Percentiles rank a stretch among this genome's conserved stretches.
These are phyloP conservation scores for Embiotoca jacksoni DNA, from an alignment of 2,113 vertebrate species.

Conservation along the genomic window DNA sequence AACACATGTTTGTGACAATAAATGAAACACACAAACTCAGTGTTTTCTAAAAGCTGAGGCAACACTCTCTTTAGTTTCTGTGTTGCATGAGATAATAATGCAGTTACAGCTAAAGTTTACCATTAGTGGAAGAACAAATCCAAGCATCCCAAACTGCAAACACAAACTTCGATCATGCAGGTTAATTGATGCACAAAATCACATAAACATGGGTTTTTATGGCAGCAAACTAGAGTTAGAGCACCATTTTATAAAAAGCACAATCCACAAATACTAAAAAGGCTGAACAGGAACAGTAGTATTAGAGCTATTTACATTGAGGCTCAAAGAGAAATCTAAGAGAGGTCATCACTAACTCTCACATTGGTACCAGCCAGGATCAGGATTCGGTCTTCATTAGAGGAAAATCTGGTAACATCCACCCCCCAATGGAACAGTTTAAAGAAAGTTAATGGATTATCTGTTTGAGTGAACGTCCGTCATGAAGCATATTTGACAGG, in stretches of 20 bases:
- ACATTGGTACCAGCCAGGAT: neutral
- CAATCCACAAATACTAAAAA: neutral
- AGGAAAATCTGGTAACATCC: neutral
- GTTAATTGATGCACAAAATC: too few relatives aligned
- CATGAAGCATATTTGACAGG: constrained; percentile 11
- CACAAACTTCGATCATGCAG: too few relatives aligned
- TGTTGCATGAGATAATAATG: neutral
- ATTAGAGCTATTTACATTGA: constrained; percentile 16
- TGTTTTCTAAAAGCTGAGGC: neutral
- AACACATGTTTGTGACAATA: neutral
- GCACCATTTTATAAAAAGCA: neutral
- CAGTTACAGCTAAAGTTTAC: too few relatives aligned
- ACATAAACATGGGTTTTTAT: too few relatives aligned
- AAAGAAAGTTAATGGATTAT: neutral
- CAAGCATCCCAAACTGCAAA: too few relatives aligned
- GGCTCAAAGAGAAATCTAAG: neutral
- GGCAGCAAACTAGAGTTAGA: too few relatives aligned
- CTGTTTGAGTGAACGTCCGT: neutral
- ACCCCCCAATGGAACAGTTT: constrained; percentile 7
- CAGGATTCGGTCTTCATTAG: constrained; percentile 4
- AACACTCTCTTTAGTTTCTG: neutral
- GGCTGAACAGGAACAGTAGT: neutral
- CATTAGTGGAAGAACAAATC: too few relatives aligned
- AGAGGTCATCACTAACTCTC: neutral
- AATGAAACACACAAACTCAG: neutral